Conservation (phyloP, 2,888 invertebrate genomes). For the Mycalesis mineus region DNA sequence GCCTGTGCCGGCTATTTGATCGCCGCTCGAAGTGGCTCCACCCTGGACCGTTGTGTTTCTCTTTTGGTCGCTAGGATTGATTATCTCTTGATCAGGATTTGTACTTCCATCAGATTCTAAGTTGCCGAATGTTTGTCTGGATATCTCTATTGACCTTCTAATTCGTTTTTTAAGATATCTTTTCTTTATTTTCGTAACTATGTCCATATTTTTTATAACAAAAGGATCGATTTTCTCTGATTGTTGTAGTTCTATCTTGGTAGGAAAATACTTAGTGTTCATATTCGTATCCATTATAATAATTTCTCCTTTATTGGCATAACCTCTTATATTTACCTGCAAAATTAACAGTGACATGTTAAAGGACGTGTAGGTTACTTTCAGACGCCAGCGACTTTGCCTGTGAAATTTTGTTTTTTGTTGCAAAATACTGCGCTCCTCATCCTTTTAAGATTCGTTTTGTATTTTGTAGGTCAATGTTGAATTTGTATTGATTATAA, state of each 20-base stretch:
- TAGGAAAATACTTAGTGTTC: neutral
- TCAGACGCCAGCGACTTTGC: too few relatives aligned
- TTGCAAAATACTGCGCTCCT: too few relatives aligned
- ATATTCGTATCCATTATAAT: constrained; percentile 35
- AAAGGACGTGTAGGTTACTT: too few relatives aligned
- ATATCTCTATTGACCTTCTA: neutral
- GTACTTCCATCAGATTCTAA: neutral
- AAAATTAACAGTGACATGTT: constrained; percentile 25
- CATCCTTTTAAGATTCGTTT: too few relatives aligned
- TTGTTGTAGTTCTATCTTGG: neutral
- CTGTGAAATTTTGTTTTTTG: too few relatives aligned
- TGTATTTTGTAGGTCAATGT: too few relatives aligned
- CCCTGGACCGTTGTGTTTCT: neutral
- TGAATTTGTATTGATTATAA: too few relatives aligned
- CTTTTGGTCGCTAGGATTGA: neutral
- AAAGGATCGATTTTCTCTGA: neutral
- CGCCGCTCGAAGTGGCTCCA: neutral
- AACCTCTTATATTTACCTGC: constrained; percentile 40
- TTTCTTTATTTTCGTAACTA: neutral
- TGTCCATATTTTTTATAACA: too few relatives aligned
- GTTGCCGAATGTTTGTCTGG: neutral
- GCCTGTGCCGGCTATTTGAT: too few relatives aligned
- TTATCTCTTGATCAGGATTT: neutral
- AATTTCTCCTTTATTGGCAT: constrained; percentile 32
- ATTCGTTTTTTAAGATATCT: neutral